phyloP scores from a whole-genome alignment of 2,888 invertebrate species.

The Drosophila rubida region DNA sequence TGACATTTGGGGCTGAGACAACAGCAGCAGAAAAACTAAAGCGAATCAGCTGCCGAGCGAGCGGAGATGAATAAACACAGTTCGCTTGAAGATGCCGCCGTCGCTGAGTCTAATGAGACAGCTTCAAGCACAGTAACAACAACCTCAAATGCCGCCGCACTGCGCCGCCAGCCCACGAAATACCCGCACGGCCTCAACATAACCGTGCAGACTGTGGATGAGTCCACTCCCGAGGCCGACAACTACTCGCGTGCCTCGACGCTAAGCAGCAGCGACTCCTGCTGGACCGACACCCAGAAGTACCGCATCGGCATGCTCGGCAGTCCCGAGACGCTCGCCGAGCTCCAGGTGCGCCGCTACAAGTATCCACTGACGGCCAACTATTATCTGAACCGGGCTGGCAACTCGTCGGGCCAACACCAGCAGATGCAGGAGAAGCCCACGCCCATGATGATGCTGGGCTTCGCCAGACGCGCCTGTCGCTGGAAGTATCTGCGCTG shows the following conservation, averaged over 20 bases:
- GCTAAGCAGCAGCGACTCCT: constrained; percentile 43
- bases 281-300: constrained; percentile 70
- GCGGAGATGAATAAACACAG: constrained; percentile 40
- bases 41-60: constrained; percentile 25
- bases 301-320: constrained; percentile 77
- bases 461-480: constrained; percentile 70
- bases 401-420: background rate
- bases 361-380: constrained; percentile 81
- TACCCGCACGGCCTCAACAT: constrained; percentile 81
- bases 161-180: constrained; percentile 79
- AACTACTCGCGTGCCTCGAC: constrained; percentile 71
- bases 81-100: constrained; percentile 41
- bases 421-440: constrained; percentile 55
- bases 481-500: constrained; percentile 81
- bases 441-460: constrained; percentile 63
- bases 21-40: constrained; percentile 3
- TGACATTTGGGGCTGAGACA: constrained; percentile 52
- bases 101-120: constrained; percentile 1
- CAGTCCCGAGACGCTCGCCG: constrained; percentile 78
- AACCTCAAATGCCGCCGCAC: constrained; percentile 22
- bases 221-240: constrained; percentile 25
- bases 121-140: constrained; percentile 15
- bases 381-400: constrained; percentile 71
- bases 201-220: constrained; percentile 73
- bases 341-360: constrained; percentile 81